A percentile compares a stretch with the other conserved stretches of the same genome.
These are phyloP conservation scores for Syngnathoides biaculeatus DNA, from an alignment of 2,113 vertebrate species.

Conservation along the genomic window DNA sequence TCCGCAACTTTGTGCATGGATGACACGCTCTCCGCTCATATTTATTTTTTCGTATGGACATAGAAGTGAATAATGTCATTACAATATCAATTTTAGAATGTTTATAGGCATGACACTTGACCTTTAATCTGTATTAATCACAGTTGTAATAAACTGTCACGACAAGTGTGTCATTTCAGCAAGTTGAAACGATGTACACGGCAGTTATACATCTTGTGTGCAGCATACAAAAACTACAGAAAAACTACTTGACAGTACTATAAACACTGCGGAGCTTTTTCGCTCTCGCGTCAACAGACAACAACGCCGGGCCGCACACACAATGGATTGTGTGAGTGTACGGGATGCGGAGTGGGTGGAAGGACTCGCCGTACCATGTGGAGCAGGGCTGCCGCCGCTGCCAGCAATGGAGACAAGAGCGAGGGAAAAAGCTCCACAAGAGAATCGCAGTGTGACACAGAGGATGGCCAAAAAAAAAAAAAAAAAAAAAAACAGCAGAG, in stretches of 20 bases:
- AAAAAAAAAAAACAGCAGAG: conserved; percentile 54
- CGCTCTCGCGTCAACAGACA: conserved; percentile 58
- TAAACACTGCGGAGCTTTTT: conserved; percentile 51
- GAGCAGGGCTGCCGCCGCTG: conserved; percentile 37
- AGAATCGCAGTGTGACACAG: conserved; percentile 32
- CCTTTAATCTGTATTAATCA: too few species aligned
- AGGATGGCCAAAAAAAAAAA: too few species aligned
- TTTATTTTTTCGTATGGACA: too few species aligned
- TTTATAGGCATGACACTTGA: too few species aligned
- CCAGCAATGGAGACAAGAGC: conserved; percentile 31
- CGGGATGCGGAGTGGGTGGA: conserved; percentile 58
- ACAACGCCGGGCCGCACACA: conserved; percentile 50
- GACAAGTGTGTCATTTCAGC: not conserved
- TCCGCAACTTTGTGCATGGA: too few species aligned
- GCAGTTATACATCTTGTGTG: conserved; percentile 25
- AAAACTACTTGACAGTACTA: conserved; percentile 39
- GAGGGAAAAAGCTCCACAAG: conserved; percentile 44
- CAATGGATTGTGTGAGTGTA: conserved; percentile 26
- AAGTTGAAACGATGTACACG: conserved; percentile 4
- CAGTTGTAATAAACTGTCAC: not conserved
- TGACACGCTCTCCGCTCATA: too few species aligned
- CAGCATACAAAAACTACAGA: conserved; percentile 30
- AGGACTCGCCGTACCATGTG: conserved; percentile 59
- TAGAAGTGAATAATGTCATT: too few species aligned
- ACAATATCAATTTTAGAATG: too few species aligned